Percentiles rank a stretch among this genome's conserved stretches.
These are phyloP conservation scores for Anguilla obscura DNA, from an alignment of 2,797 vertebrate species.

Conservation along the genomic window DNA sequence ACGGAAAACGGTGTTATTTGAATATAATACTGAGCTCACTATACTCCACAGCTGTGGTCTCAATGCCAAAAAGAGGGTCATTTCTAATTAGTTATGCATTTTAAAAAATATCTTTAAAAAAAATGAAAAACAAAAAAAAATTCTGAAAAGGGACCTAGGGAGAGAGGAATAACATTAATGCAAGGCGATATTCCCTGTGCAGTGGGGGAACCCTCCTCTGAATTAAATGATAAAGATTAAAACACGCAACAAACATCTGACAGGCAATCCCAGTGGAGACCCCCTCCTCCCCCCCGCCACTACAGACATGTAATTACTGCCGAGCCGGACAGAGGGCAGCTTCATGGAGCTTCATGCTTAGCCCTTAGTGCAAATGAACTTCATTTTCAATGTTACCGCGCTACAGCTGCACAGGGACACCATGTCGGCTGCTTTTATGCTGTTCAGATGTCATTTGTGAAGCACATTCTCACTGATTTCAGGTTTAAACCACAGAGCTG, in stretches of 20 bases:
- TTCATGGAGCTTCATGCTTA: background rate
- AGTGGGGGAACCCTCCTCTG: constrained; percentile 22
- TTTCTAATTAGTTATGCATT: background rate
- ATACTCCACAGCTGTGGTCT: background rate
- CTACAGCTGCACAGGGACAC: background rate
- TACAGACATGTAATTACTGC: constrained; percentile 26
- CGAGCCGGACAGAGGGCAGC: background rate
- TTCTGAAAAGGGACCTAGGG: constrained; percentile 26
- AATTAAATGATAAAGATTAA: constrained; percentile 31
- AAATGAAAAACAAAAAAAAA: background rate
- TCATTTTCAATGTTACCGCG: background rate
- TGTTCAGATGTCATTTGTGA: too few species aligned
- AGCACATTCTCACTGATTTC: background rate
- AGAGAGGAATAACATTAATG: constrained; percentile 20
- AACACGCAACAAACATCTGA: constrained; percentile 31
- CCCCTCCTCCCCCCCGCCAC: background rate
- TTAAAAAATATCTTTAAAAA: background rate
- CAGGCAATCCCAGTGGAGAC: constrained; percentile 1
- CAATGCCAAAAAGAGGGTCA: background rate
- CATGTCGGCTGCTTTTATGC: background rate
- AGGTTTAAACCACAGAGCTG: background rate
- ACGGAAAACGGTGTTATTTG: background rate
- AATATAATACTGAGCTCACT: background rate
- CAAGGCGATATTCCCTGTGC: constrained; percentile 24
- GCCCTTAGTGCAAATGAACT: background rate